Evolutionary conservation across 2,888 invertebrate genomes (phyloP).

Genomic region (Aplocera efformata): DNA sequence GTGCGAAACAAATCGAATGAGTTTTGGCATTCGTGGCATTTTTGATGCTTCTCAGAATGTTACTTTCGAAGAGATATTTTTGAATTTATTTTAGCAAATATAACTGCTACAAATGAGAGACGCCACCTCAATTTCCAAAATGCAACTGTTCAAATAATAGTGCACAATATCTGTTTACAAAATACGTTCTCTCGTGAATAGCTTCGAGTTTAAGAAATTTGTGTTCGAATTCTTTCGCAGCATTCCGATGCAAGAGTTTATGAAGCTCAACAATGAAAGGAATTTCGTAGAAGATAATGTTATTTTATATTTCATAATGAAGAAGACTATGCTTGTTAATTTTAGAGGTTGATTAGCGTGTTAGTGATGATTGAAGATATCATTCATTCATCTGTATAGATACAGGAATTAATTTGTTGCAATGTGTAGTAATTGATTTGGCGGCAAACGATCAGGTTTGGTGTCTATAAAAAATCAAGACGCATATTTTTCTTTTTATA

Average conservation of each 20-base stretch:
- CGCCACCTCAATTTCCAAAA: not conserved
- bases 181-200: conserved; percentile 11
- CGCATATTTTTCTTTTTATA: too few relatives aligned
- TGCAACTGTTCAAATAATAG: not conserved
- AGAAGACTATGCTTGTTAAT: too few relatives aligned
- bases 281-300: not conserved
- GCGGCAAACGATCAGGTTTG: too few relatives aligned
- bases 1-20: conserved; percentile 35
- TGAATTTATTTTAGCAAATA: too few relatives aligned
- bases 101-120: not conserved
- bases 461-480: too few relatives aligned
- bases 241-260: conserved; percentile 2
- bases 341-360: too few relatives aligned
- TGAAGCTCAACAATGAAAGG: not conserved
- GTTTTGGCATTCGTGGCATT: conserved; percentile 36
- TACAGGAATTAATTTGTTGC: too few relatives aligned
- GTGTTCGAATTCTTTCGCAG: conserved; percentile 8
- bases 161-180: conserved; percentile 7
- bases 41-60: not conserved
- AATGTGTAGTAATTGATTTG: too few relatives aligned
- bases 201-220: conserved; percentile 2
- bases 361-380: too few relatives aligned
- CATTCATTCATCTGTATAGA: too few relatives aligned
- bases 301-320: too few relatives aligned
- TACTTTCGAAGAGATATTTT: not conserved